Conservation (phyloP, 1,140 invertebrate species). For the Anagrus nilaparvatae region DNA sequence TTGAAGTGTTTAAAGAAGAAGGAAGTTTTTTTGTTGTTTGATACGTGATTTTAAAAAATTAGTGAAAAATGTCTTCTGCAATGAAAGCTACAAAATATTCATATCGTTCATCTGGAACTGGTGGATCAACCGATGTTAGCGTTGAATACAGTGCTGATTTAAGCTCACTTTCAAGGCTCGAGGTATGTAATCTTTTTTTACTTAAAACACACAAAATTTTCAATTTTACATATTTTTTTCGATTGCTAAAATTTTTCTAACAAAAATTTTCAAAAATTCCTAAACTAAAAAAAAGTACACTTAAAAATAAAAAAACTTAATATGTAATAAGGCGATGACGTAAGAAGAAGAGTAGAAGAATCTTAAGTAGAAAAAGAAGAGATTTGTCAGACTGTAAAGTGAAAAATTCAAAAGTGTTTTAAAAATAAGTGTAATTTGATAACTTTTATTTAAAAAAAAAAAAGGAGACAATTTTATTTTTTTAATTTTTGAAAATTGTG, state of each 20-base stretch:
- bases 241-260: neutral
- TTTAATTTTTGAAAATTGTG: neutral
- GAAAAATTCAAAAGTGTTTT: conserved; percentile 2
- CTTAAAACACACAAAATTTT: conserved; percentile 5
- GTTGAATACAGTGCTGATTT: conserved; percentile 89
- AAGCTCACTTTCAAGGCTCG: conserved; percentile 81
- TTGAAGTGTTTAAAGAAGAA: conserved; percentile 2
- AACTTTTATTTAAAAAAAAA: neutral
- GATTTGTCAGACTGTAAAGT: neutral
- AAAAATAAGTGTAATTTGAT: conserved; percentile 5
- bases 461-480: neutral
- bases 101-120: conserved; percentile 70
- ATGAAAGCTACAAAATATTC: conserved; percentile 80
- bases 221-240: conserved; percentile 1
- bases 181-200: conserved; percentile 54
- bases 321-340: neutral
- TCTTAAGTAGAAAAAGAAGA: neutral
- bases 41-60: neutral
- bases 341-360: conserved; percentile 1
- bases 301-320: too few species aligned
- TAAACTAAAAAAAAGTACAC: neutral
- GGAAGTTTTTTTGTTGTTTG: conserved; percentile 1
- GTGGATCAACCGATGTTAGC: conserved; percentile 74
- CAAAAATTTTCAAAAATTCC: neutral
- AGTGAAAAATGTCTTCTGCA: conserved; percentile 49